Evolutionary conservation across 1,140 invertebrate species (phyloP).

Genomic region (Bombus pyrosoma): DNA sequence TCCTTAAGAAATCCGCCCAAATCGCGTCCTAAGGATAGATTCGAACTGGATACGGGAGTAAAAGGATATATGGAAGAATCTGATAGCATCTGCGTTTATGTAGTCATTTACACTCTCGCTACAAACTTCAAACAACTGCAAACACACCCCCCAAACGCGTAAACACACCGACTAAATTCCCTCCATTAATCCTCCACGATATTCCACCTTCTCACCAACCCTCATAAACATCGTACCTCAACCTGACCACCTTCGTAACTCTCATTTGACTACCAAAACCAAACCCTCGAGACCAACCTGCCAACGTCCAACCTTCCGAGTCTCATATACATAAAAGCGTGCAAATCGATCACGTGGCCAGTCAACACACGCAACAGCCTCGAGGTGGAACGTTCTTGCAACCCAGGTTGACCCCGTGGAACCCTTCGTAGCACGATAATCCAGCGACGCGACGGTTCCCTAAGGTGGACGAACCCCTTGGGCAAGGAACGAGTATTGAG

Average conservation of each 20-base stretch:
- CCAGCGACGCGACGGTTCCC: slow-evolving; percentile 38
- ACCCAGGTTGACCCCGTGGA: slow-evolving; percentile 7
- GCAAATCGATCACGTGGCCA: not conserved
- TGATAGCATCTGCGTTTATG: not conserved
- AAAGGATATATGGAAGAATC: not conserved
- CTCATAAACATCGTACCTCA: not conserved
- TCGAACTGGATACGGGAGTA: not conserved
- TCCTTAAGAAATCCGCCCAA: not conserved
- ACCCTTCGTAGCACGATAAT: slow-evolving; percentile 48
- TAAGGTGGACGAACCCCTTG: slow-evolving; percentile 35
- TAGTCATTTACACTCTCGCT: not conserved
- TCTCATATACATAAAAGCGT: not conserved
- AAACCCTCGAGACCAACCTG: not conserved
- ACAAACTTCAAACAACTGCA: not conserved
- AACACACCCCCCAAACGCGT: not conserved
- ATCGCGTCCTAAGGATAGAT: slow-evolving; percentile 17
- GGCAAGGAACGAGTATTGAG: slow-evolving; percentile 36
- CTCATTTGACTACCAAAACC: slow-evolving; percentile 10
- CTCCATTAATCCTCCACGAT: not conserved
- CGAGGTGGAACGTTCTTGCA: not conserved
- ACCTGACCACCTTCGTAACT: not conserved
- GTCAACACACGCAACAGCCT: not conserved
- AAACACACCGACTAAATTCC: not conserved
- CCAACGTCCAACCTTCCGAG: not conserved
- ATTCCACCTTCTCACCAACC: not conserved